A percentile compares a stretch with the other conserved stretches of the same genome.
phyloP scores from a whole-genome alignment of 1,140 invertebrate species.

The Elysia chlorotica region DNA sequence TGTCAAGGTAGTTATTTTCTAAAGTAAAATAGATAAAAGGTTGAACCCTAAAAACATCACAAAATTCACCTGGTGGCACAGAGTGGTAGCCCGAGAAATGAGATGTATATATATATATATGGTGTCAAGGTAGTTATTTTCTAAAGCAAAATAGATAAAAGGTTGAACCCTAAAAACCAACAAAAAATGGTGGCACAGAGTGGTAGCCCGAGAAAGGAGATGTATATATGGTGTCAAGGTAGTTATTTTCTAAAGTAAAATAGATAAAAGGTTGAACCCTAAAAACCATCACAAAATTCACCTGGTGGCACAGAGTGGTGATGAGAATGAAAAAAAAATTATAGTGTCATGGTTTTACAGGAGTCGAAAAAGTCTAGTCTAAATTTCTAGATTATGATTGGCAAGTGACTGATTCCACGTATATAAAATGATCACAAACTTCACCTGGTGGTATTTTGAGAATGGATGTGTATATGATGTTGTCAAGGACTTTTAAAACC shows the following conservation, averaged over 20 bases:
- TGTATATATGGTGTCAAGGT: too few species aligned
- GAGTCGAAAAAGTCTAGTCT: not conserved
- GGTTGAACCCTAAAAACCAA: too few species aligned
- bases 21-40: too few species aligned
- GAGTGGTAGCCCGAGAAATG: conserved; percentile 61
- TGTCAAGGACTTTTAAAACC: not conserved
- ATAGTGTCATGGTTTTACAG: too few species aligned
- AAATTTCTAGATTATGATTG: too few species aligned
- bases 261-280: too few species aligned
- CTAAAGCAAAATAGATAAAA: too few species aligned
- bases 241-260: too few species aligned
- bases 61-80: conserved; percentile 82
- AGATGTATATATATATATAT: not conserved
- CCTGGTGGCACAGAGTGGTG: conserved; percentile 73
- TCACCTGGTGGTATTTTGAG: conserved; percentile 76
- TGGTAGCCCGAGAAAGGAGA: conserved; percentile 59
- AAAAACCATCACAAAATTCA: conserved; percentile 91
- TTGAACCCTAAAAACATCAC: too few species aligned
- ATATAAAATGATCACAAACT: conserved; percentile 77
- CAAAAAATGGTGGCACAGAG: conserved; percentile 86
- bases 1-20: too few species aligned
- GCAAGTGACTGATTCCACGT: too few species aligned
- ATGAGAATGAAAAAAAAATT: not conserved
- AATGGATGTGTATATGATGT: not conserved
- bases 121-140: too few species aligned